phyloP scores from a whole-genome alignment of 2,888 invertebrate genomes.

The Amphipoea lucens region DNA sequence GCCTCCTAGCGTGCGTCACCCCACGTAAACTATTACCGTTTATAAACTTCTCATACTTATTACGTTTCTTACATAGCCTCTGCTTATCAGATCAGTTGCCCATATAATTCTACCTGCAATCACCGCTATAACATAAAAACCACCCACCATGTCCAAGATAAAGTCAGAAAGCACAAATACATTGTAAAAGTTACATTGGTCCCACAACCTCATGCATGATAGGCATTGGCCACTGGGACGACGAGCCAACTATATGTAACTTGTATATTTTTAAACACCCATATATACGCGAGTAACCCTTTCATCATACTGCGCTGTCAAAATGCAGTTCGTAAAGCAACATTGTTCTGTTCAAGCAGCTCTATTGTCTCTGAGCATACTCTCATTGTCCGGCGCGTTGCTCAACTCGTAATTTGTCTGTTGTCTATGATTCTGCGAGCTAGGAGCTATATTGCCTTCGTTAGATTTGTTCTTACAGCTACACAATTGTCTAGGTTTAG shows the following conservation, averaged over 20 bases:
- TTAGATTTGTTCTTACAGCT: constrained; percentile 20
- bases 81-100: not conserved
- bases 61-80: not conserved
- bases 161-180: not conserved
- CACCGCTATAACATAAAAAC: constrained; percentile 24
- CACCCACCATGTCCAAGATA: not conserved
- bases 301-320: constrained; percentile 46
- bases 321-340: constrained; percentile 43
- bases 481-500: constrained; percentile 31
- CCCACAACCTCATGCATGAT: not conserved
- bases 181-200: not conserved
- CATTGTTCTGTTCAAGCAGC: constrained; percentile 42
- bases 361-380: constrained; percentile 57
- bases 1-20: not conserved
- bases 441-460: constrained; percentile 19
- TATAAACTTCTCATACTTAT: not conserved
- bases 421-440: constrained; percentile 29
- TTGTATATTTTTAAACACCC: constrained; percentile 21
- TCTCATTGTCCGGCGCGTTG: constrained; percentile 57
- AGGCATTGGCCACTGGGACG: not conserved
- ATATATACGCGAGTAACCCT: constrained; percentile 22
- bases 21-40: not conserved
- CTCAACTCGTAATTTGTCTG: constrained; percentile 53
- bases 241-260: not conserved
- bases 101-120: not conserved